Percentiles rank a stretch among this genome's conserved stretches.
Conservation (phyloP, 2,113 vertebrate species). For the Antennarius striatus region DNA sequence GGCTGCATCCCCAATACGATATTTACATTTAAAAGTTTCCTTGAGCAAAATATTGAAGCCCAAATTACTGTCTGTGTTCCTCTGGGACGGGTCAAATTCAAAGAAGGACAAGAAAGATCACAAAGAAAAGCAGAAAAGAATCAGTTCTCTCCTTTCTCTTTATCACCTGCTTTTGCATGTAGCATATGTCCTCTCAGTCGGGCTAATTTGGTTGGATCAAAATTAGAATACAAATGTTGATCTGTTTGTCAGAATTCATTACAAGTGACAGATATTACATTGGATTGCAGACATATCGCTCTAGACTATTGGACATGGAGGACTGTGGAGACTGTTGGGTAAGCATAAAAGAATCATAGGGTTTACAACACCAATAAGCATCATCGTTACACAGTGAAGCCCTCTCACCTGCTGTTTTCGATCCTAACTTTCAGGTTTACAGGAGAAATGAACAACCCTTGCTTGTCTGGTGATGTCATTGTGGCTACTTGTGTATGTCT, state of each 20-base stretch:
- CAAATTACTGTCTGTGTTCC: too few species aligned
- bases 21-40: too few species aligned
- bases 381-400: constrained; percentile 73
- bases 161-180: not conserved
- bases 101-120: constrained; percentile 40
- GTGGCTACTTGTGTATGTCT: constrained; percentile 49
- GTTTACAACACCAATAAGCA: constrained; percentile 75
- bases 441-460: constrained; percentile 43
- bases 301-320: constrained; percentile 54
- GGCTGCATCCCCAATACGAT: too few species aligned
- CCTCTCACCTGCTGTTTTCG: constrained; percentile 78
- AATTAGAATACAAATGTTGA: constrained; percentile 56
- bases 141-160: constrained; percentile 64
- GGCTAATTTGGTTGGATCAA: constrained; percentile 56
- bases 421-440: constrained; percentile 64
- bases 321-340: constrained; percentile 60
- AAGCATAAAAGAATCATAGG: constrained; percentile 67
- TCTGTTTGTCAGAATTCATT: constrained; percentile 64
- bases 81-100: too few species aligned
- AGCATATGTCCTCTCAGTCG: constrained; percentile 45
- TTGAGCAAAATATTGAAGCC: too few species aligned
- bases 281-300: constrained; percentile 63
- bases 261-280: constrained; percentile 63
- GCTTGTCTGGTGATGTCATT: constrained; percentile 69
- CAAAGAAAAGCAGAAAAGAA: constrained; percentile 75